Evolutionary conservation across 2,888 invertebrate species (phyloP).

Genomic region (Omphaloscelis lunosa): DNA sequence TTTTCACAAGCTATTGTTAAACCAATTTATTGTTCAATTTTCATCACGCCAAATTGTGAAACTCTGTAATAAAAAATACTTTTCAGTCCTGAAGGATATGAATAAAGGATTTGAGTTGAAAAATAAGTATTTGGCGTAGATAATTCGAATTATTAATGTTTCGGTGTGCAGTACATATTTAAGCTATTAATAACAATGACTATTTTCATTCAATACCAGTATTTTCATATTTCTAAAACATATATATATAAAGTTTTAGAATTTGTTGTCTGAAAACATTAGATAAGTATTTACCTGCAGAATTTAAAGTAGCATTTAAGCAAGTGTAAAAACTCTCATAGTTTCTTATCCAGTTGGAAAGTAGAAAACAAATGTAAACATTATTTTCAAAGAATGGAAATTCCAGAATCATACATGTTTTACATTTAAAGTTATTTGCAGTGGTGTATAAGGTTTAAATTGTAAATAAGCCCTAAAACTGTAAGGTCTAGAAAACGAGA

Average conservation of each 20-base stretch:
- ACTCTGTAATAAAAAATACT: background rate
- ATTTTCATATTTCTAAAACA: background rate
- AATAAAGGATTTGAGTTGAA: background rate
- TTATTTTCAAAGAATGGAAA: background rate
- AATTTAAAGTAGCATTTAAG: background rate
- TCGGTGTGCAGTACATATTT: background rate
- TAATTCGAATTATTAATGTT: background rate
- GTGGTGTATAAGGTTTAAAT: background rate
- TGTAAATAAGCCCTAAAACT: background rate
- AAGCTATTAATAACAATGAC: background rate
- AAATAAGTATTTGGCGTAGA: background rate
- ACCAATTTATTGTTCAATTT: constrained; percentile 39
- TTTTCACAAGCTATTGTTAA: constrained; percentile 45
- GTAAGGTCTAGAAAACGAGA: background rate
- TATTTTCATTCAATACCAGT: background rate
- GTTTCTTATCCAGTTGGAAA: background rate
- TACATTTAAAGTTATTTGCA: background rate
- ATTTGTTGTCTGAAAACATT: background rate
- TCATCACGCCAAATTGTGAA: constrained; percentile 15
- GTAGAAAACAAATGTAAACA: background rate
- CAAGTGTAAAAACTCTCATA: background rate
- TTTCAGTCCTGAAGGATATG: background rate
- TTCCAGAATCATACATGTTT: background rate
- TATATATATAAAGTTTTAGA: background rate
- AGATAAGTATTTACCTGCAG: background rate